These are phyloP conservation scores for Mamestra configurata DNA, from an alignment of 1,140 invertebrate genomes.

Conservation along the genomic window DNA sequence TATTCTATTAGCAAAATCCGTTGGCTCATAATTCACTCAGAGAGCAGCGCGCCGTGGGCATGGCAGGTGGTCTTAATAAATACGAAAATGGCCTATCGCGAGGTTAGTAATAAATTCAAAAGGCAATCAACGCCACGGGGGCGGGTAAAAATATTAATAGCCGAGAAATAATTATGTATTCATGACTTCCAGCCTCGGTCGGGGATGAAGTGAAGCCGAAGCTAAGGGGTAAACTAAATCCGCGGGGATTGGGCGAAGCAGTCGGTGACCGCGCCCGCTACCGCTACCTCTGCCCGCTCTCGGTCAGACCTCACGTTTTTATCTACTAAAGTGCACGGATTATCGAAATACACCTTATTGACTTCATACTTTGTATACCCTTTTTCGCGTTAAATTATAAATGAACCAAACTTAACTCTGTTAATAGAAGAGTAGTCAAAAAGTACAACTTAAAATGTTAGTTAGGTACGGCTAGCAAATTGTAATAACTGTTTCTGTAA, in stretches of 20 bases:
- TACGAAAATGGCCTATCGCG: conserved; percentile 84
- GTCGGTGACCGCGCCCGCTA: neutral
- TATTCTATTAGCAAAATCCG: conserved; percentile 86
- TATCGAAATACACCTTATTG: neutral
- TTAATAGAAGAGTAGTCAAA: conserved; percentile 28
- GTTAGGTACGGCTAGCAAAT: conserved; percentile 26
- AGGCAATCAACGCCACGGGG: conserved; percentile 86
- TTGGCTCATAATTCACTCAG: conserved; percentile 83
- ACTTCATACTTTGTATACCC: neutral
- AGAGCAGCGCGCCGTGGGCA: conserved; percentile 74
- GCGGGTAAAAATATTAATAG: conserved; percentile 87
- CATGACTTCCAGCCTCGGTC: conserved; percentile 75
- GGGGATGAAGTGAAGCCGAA: conserved; percentile 62
- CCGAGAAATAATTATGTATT: conserved; percentile 86
- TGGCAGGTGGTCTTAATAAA: conserved; percentile 87
- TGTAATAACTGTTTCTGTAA: neutral
- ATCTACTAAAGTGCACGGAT: conserved; percentile 34
- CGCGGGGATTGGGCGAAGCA: conserved; percentile 61
- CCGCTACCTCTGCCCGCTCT: neutral
- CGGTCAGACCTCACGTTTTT: conserved; percentile 25
- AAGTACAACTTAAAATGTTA: conserved; percentile 11
- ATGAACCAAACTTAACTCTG: conserved; percentile 2
- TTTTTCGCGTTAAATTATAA: neutral
- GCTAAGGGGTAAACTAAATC: conserved; percentile 74
- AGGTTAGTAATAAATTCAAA: conserved; percentile 87